Evolutionary conservation across 1,140 invertebrate genomes (phyloP), one percentile per base, ranked within the genome.

Genomic region (Triops cancriformis): DNA sequence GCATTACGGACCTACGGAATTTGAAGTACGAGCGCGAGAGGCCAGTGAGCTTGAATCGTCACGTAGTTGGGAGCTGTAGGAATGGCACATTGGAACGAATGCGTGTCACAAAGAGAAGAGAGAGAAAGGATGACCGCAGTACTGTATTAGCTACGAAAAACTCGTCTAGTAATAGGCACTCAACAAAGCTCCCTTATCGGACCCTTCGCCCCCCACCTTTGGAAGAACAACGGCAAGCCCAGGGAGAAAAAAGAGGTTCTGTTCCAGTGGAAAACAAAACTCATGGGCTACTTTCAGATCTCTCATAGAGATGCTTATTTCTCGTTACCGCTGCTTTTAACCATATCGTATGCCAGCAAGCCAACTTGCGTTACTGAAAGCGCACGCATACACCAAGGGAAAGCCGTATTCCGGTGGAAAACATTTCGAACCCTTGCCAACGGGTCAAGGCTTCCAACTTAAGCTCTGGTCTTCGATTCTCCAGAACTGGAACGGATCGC

Each of bases 401-500:
- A 64, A 64, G 51, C 51, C 18, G 51, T 64, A 37, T 9, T 64
- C 10, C 10, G 6, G 51, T 64, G 51, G 51, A 64, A n/a, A 64
- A 64, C 51, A 64, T 64, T 64, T n/a, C 51, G 23, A 64, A 64
- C 51, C 51, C 51, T 12, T 64, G 51, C 51, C 51, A 64, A 64
- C 51, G 51, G 51, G 51, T 64, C 51, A 64, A 64, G 51, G 51
- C 51, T 64, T 64, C 51, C 51, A 64, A 64, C n/a, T 64, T 23
- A 64, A 64, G 51, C 51, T 64, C 51, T 64, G 10, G 51, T 64
- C 51, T 64, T 64, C 51, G 51, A n/a, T 64, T 64, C 51, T 64
- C 51, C 31, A 18, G 51, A 64, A 64, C 5, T 64, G 51, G 51
- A 64, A 64, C 51, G 51, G 23, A 64, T 23, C 31, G 7, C 31